These are phyloP conservation scores for Cepaea nemoralis DNA, from an alignment of 1,140 invertebrate species.

Conservation along the genomic window DNA sequence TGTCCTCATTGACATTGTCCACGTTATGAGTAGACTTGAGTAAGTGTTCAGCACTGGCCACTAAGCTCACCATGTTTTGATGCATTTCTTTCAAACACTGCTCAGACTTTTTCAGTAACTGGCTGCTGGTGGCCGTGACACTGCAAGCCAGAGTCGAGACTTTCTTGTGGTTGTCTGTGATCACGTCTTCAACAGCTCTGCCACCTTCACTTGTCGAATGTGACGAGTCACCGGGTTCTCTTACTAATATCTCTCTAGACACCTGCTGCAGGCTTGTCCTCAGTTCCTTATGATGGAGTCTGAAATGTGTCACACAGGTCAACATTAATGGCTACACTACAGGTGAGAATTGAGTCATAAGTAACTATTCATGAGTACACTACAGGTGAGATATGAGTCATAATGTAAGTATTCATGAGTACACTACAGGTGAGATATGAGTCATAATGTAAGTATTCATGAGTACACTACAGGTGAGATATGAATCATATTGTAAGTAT, in stretches of 20 bases:
- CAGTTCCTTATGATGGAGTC: slow-evolving; percentile 31
- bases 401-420: too few species aligned
- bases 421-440: too few species aligned
- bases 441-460: too few species aligned
- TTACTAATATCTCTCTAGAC: background rate
- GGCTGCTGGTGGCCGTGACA: background rate
- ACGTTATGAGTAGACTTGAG: slow-evolving; percentile 24
- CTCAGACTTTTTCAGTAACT: slow-evolving; percentile 31
- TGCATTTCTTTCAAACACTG: slow-evolving; percentile 36
- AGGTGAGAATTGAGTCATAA: too few species aligned
- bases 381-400: too few species aligned
- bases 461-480: too few species aligned
- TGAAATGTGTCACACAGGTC: background rate
- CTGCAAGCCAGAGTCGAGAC: background rate
- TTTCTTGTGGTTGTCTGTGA: background rate
- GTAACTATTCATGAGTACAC: too few species aligned
- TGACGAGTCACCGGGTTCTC: background rate
- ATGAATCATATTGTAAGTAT: too few species aligned
- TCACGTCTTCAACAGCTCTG: background rate
- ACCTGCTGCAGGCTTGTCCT: slow-evolving; percentile 3
- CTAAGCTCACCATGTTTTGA: slow-evolving; percentile 5
- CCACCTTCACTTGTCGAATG: background rate
- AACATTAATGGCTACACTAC: too few species aligned
- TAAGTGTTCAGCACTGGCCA: slow-evolving; percentile 11
- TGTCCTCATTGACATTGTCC: background rate